These are phyloP conservation scores for Anguilla pacifica DNA, from an alignment of 2,797 vertebrate species.

Conservation along the genomic window DNA sequence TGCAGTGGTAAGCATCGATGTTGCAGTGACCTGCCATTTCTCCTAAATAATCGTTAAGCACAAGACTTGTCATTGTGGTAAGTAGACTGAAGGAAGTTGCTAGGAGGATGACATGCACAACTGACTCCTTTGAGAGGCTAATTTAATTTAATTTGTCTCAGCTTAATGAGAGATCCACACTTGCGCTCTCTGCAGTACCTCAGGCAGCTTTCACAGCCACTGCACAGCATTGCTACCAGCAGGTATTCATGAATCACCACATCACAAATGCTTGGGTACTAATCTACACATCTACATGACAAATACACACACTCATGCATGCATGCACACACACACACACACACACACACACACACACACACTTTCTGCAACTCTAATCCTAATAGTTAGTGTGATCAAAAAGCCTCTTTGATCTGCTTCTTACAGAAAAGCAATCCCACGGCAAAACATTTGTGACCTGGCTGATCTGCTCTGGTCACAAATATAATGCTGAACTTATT, in stretches of 20 bases:
- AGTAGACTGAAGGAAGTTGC: conserved; percentile 27
- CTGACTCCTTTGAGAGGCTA: conserved; percentile 39
- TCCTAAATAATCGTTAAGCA: conserved; percentile 3
- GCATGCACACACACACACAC: not conserved
- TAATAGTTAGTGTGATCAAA: not conserved
- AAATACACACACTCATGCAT: not conserved
- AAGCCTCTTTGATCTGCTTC: not conserved
- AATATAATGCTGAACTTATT: not conserved
- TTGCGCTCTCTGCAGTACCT: conserved; percentile 8
- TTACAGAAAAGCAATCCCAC: conserved; percentile 4
- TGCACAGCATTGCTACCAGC: not conserved
- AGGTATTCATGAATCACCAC: conserved; percentile 1
- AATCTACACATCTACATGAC: not conserved
- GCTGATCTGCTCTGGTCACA: not conserved
- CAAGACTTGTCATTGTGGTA: conserved; percentile 11
- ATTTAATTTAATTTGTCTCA: conserved; percentile 34
- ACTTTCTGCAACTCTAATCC: not conserved
- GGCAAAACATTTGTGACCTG: not conserved
- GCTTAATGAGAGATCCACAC: conserved; percentile 5
- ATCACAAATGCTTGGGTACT: not conserved
- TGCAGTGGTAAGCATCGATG: not conserved
- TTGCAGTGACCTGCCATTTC: conserved; percentile 7
- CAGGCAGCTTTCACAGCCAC: conserved; percentile 1
- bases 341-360: not conserved
- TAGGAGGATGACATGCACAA: conserved; percentile 32